phyloP scores from a whole-genome alignment of 1,140 invertebrate species.

The Orchestia grillus region DNA sequence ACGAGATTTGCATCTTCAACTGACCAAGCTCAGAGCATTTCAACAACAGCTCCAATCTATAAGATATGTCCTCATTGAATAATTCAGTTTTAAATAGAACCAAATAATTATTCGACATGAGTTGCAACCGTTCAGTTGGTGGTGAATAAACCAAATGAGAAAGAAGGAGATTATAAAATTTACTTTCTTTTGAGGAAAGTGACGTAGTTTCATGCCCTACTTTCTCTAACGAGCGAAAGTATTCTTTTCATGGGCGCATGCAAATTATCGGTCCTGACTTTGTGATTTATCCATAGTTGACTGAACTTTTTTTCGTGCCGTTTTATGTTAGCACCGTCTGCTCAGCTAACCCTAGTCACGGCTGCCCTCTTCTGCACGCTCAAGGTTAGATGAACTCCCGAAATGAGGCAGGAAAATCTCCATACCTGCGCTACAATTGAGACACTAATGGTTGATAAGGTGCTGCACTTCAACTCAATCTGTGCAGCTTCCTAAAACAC shows the following conservation, averaged over 20 bases:
- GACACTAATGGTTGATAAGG: too few species aligned
- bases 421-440: too few species aligned
- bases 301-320: not conserved
- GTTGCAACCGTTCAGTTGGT: not conserved
- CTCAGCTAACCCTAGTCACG: not conserved
- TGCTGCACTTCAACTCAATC: too few species aligned
- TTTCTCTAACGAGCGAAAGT: not conserved
- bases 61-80: not conserved
- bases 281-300: not conserved
- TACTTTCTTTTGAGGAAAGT: not conserved
- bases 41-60: not conserved
- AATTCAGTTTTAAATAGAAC: not conserved
- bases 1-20: not conserved
- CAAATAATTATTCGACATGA: not conserved
- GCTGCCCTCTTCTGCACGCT: not conserved
- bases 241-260: not conserved
- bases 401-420: too few species aligned
- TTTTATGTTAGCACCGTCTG: not conserved
- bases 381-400: not conserved
- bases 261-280: not conserved
- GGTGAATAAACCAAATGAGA: not conserved
- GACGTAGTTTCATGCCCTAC: not conserved
- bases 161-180: not conserved
- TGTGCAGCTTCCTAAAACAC: too few species aligned
- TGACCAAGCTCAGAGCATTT: not conserved